Evolutionary conservation across 2,797 vertebrate genomes (phyloP).

Genomic region (Bradypodion ventrale): DNA sequence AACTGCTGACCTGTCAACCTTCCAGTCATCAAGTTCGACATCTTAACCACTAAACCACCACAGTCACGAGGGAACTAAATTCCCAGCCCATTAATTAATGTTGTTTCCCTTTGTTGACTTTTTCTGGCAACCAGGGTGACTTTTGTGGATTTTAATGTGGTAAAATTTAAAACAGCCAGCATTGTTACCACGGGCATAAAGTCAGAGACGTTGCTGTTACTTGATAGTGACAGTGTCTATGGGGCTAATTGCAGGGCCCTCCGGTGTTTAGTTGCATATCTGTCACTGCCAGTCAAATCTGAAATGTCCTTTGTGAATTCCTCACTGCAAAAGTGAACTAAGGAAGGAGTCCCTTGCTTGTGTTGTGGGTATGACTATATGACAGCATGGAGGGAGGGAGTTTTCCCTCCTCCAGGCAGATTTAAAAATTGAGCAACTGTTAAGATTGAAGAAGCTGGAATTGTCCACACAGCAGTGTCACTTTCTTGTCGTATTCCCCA

Average conservation of each 20-base stretch:
- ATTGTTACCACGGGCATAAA: slow-evolving; percentile 63
- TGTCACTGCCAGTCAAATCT: slow-evolving; percentile 58
- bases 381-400: neutral
- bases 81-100: neutral
- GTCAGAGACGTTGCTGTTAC: slow-evolving; percentile 54
- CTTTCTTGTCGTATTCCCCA: neutral
- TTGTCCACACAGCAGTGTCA: neutral
- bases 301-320: slow-evolving; percentile 51
- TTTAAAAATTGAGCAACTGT: slow-evolving; percentile 30
- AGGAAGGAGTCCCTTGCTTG: slow-evolving; percentile 43
- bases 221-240: slow-evolving; percentile 66
- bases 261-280: slow-evolving; percentile 56
- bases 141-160: slow-evolving; percentile 60
- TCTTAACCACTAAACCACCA: no score
- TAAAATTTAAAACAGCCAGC: slow-evolving; percentile 67
- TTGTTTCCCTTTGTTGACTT: slow-evolving; percentile 38
- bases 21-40: no score
- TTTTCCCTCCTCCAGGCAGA: neutral
- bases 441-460: neutral
- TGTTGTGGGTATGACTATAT: neutral
- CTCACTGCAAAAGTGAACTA: slow-evolving; percentile 41
- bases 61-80: slow-evolving; percentile 17
- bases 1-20: no score
- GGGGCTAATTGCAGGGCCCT: slow-evolving; percentile 69
- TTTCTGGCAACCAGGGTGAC: slow-evolving; percentile 42